Evolutionary conservation across 2,797 vertebrate species (phyloP), one percentile per base, ranked within the genome.

Genomic region (Sebastes cheni): DNA sequence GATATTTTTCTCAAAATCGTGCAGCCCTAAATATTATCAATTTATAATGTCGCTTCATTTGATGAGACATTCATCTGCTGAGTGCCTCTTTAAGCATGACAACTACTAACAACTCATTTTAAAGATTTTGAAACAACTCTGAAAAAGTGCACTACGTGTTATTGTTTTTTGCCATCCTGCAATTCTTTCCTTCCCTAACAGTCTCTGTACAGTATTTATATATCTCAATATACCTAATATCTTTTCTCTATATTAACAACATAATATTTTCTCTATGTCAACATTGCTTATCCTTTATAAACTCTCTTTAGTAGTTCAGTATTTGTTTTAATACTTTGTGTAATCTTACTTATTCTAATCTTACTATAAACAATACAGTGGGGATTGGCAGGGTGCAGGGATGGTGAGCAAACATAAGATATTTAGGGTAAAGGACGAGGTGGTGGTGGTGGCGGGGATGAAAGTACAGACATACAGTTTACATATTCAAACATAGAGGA

Each of bases 391-490:
- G 61, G 65, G 78, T 77, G 72, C 25, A 70, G 68, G 74, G 61
- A 46, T 65, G 72, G 36, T 77, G 7, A 67, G 50, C 71, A 62
- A 22, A 69, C 77, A 66, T 30, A 65, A 67, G 20, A 29, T 12
- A 20, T 36, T 7, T n/a, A 67, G 80, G 78, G 66, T 22, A 66
- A 52, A 68, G 58, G 54, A 62, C 14, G 16, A 46, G 42, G 70
- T 18, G 46, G 50, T 23, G 69, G 75, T 69, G 55, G 46, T 87
- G 32, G 61, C 67, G 84, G 90, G 87, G 85, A 9, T 55, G 60
- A 81, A 69, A 72, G 83, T 67, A 73, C 9, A 67, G 14, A 62
- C 18, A 36, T 5, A 42, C 23, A 75, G 30, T n/a, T 14, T 29
- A 72, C n/a, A 77, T 52, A 75, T 62, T 83, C 25, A 69, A 64